Conservation (phyloP, 2,797 vertebrate species). For the Esox masquinongy region DNA sequence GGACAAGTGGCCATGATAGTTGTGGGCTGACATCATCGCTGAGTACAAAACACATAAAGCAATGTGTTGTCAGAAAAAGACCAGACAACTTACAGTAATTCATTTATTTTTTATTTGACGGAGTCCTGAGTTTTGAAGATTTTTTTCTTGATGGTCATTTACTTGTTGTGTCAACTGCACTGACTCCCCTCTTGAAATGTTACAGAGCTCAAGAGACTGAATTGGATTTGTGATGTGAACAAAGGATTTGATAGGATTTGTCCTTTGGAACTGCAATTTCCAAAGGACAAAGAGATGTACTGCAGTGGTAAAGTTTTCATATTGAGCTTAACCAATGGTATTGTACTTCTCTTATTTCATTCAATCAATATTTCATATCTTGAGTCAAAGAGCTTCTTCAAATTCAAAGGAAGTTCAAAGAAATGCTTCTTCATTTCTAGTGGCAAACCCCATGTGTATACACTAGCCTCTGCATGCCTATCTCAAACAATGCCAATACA, state of each 20-base stretch:
- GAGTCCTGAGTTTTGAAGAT: neutral
- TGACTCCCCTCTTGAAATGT: neutral
- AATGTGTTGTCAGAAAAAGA: neutral
- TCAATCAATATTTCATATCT: constrained; percentile 4
- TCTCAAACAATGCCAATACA: neutral
- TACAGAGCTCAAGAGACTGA: neutral
- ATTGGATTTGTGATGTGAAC: neutral
- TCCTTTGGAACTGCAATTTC: neutral
- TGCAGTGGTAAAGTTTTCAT: constrained; percentile 1
- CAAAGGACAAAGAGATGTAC: neutral
- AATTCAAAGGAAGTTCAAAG: neutral
- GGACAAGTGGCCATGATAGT: neutral
- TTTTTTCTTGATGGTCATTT: neutral
- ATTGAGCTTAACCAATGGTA: neutral
- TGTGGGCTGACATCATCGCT: neutral
- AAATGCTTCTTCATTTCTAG: neutral
- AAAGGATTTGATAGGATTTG: neutral
- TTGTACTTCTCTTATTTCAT: neutral
- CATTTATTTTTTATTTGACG: neutral
- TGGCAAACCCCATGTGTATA: neutral
- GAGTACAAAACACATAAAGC: neutral
- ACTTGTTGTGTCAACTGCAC: neutral
- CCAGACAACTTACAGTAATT: neutral
- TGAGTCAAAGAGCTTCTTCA: neutral
- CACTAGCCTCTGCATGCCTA: neutral